Base-by-base conservation (phyloP, 2,113 vertebrate genomes). In the Psephotus haematonotus region DNA sequence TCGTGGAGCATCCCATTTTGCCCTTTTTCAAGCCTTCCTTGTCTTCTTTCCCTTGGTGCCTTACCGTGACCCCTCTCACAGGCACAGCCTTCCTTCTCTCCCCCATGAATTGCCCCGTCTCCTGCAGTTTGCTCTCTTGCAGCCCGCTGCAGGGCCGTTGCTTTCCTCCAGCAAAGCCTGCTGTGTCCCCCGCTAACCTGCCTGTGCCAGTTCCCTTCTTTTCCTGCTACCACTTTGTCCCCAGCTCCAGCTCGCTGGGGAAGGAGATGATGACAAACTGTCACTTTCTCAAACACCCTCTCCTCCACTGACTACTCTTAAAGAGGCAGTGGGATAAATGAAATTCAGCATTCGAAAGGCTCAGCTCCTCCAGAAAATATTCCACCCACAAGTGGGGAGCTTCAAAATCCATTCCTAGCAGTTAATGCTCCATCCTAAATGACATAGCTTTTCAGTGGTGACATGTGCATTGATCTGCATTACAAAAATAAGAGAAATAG, bases 381-480 rank as follows among this genome's bases (percentile, higher is more conserved):
- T 88, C 88, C 92, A 81, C 64, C 87, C 74, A 94, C 67, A 86
- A 93, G 81, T 86, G 78, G 71, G 60, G 92, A 96, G 88, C 64
- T 91, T 96, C 95, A 92, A 33, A 91, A 86, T 96, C 84, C 95
- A 75, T 95, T 94, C 81, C 67, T 92, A 67, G 92, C 91, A 85
- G 96, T 96, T 97, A 96, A 96, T 97, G 96, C 96, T 96, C 92
- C 86, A 89, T 96, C 96, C 88, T 96, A 96, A 96, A 95, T 96
- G 96, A 96, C 96, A 96, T 44, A 96, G 86, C 59, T 95, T 96
- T 90, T 93, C 96, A 93, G 46, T 90, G 75, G 57, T 95, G 80
- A 97, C 91, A 79, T 91, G 78, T 89, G 55, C 92, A 91, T 93
- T 83, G 89, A 91, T 91, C 70, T 95, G 59, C 82, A 93, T 81